A percentile compares a stretch with the other conserved stretches of the same genome.
Evolutionary conservation across 2,113 vertebrate species (phyloP).

Genomic region (Girardinichthys multiradiatus): DNA sequence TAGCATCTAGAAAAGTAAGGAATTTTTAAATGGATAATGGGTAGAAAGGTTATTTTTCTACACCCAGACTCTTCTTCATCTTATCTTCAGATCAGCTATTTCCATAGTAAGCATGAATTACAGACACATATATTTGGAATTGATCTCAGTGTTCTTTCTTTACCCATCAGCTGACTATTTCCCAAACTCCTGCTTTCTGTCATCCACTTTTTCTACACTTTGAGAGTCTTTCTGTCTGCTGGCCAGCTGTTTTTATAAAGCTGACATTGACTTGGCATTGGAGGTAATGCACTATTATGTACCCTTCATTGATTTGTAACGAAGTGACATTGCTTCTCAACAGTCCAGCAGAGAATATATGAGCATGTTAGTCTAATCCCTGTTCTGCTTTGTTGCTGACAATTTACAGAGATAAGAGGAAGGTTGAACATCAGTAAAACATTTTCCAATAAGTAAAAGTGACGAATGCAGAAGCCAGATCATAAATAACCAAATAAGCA

Average conservation of each 20-base stretch:
- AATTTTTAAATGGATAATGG: too few species aligned
- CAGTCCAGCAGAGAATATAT: conserved; percentile 26
- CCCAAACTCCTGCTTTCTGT: conserved; percentile 12
- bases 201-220: not conserved
- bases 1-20: too few species aligned
- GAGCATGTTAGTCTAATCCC: conserved; percentile 15
- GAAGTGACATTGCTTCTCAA: conserved; percentile 40
- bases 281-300: conserved; percentile 37
- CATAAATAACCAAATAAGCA: conserved; percentile 33
- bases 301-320: conserved; percentile 42
- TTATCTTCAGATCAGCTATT: conserved; percentile 53
- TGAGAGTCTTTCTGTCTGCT: conserved; percentile 5
- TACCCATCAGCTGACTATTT: conserved; percentile 12
- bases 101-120: conserved; percentile 19
- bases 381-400: conserved; percentile 26
- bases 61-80: conserved; percentile 44
- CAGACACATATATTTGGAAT: conserved; percentile 20
- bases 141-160: conserved; percentile 21
- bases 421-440: conserved; percentile 13
- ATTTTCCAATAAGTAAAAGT: not conserved
- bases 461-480: conserved; percentile 9
- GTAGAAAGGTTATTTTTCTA: conserved; percentile 1
- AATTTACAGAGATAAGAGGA: conserved; percentile 20
- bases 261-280: conserved; percentile 34
- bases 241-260: conserved; percentile 30